Conservation (phyloP, 2,113 vertebrate genomes). For the Dascyllus trimaculatus region DNA sequence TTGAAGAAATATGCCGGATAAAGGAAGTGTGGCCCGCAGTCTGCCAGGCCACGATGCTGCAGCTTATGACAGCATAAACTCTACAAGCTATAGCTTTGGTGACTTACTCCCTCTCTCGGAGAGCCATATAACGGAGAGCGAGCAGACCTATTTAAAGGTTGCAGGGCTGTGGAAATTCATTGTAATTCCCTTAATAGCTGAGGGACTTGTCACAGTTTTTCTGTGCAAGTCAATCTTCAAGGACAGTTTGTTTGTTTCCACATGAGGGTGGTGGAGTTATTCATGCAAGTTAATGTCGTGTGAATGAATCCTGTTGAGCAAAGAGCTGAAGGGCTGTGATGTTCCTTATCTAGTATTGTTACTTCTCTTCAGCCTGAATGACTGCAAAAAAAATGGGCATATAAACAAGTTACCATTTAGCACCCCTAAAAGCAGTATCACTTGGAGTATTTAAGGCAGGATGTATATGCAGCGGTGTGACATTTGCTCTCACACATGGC, state of each 20-base stretch:
- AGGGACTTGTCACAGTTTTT: slow-evolving; percentile 69
- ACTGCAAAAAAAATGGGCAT: no score
- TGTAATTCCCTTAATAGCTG: slow-evolving; percentile 66
- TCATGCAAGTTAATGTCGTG: slow-evolving; percentile 18
- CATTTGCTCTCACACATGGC: slow-evolving; percentile 37
- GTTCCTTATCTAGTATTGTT: neutral
- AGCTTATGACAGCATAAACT: slow-evolving; percentile 36
- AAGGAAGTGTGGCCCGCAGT: slow-evolving; percentile 50
- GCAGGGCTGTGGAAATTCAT: slow-evolving; percentile 69
- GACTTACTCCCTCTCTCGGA: slow-evolving; percentile 49
- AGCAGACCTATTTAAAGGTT: slow-evolving; percentile 73
- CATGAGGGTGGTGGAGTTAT: neutral
- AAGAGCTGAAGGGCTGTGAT: neutral
- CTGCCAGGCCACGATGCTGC: slow-evolving; percentile 50
- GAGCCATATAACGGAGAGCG: slow-evolving; percentile 69
- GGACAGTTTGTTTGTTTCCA: slow-evolving; percentile 59
- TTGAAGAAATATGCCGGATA: slow-evolving; percentile 47
- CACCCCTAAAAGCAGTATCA: no score
- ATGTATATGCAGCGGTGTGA: slow-evolving; percentile 33
- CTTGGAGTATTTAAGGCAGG: slow-evolving; percentile 15
- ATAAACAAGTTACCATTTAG: no score
- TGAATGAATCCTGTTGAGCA: neutral
- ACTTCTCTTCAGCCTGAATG: no score
- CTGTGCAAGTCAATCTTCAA: slow-evolving; percentile 61
- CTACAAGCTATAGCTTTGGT: slow-evolving; percentile 3